Evolutionary conservation across 2,888 invertebrate species (phyloP), one percentile per base, ranked within the genome.

Genomic region (Eristalis pertinax): DNA sequence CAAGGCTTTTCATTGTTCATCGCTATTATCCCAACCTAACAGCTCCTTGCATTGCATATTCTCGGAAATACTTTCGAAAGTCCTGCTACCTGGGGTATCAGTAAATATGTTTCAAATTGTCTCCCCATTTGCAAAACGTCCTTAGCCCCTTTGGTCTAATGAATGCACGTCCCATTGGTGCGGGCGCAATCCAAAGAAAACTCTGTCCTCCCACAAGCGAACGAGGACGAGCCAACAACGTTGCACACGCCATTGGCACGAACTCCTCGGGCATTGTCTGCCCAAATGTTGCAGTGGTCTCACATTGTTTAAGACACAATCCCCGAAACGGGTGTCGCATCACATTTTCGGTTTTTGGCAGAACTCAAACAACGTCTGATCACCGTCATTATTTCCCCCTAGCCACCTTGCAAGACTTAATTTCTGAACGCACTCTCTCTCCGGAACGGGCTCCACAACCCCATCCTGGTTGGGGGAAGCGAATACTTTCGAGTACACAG

Each of bases 241-340:
- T 2, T 0, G 56, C 32, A 29, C 60, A 69, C 50, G 70, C 75
- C 65, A 56, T 75, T 84, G 84, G 75, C 80, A 75, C 65, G 74
- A 67, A 74, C 75, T 72, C 64, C 65, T 56, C 70, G 38, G 70
- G n/a, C 70, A 75, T 38, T 84, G 84, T 84, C 60, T 70, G 65
- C 38, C 84, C 79, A 84, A 84, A 80, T 84, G 84, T 72, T 84
- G 75, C 84, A 70, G 58, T 84, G 84, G 77, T 78, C 73, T 32
- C 58, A 69, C 73, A 74, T 73, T 78, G 64, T 83, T 77, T 83
- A 60, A 73, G 63, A 32, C 63, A 35, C 38, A 67, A 35, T 63
- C 24, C 60, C 22, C 60, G 67, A 60, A 62, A 43, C 70, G 60
- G 11, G 50, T 68, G 13, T n/a, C n/a, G 63, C 63, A 67, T 50